A percentile compares a stretch with the other conserved stretches of the same genome.
Conservation (phyloP, 2,113 vertebrate species). For the Heliornis fulica region DNA sequence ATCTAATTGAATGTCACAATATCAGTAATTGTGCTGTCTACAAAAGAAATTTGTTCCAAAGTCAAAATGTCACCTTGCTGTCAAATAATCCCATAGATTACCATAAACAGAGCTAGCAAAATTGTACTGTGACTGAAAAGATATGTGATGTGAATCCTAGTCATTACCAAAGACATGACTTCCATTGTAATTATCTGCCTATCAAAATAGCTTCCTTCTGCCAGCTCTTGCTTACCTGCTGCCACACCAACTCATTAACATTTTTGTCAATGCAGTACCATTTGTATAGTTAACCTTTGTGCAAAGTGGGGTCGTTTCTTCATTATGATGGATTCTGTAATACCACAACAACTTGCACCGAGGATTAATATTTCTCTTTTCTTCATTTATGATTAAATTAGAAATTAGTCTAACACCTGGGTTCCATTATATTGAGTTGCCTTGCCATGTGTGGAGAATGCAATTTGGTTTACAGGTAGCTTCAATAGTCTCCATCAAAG, state of each 20-base stretch:
- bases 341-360: slow-evolving; percentile 56
- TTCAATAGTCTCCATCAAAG: slow-evolving; percentile 4
- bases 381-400: slow-evolving; percentile 72
- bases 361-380: slow-evolving; percentile 70
- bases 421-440: slow-evolving; percentile 50
- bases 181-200: slow-evolving; percentile 70
- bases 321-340: slow-evolving; percentile 69
- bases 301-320: slow-evolving; percentile 62
- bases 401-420: slow-evolving; percentile 73
- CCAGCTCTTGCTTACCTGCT: slow-evolving; percentile 50
- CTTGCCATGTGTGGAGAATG: slow-evolving; percentile 56
- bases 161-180: slow-evolving; percentile 68
- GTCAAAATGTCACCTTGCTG: slow-evolving; percentile 75
- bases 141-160: slow-evolving; percentile 72
- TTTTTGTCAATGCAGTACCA: slow-evolving; percentile 30
- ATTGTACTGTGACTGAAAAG: slow-evolving; percentile 67
- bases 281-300: slow-evolving; percentile 68
- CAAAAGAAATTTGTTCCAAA: slow-evolving; percentile 71
- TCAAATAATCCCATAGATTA: slow-evolving; percentile 76
- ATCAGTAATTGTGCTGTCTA: slow-evolving; percentile 64
- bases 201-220: slow-evolving; percentile 52
- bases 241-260: slow-evolving; percentile 69
- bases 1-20: slow-evolving; percentile 64
- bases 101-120: slow-evolving; percentile 64
- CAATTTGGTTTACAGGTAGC: slow-evolving; percentile 24